These are phyloP conservation scores for Hirtodrosophila alboralis DNA, from an alignment of 2,888 invertebrate species.

Conservation along the genomic window DNA sequence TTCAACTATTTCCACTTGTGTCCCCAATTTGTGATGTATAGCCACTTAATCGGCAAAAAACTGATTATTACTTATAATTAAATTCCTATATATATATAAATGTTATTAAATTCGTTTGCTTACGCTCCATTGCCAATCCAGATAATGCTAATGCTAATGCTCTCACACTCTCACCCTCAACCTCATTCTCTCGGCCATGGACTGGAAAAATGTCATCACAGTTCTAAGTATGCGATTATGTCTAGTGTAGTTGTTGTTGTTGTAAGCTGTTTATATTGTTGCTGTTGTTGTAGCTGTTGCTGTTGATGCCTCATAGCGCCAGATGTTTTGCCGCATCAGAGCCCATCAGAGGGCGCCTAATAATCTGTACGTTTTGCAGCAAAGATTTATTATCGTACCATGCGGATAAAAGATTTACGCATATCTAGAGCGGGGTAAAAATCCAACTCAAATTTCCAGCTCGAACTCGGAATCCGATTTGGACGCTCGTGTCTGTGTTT, in stretches of 20 bases:
- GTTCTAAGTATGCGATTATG: constrained; percentile 48
- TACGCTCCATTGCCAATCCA: constrained; percentile 48
- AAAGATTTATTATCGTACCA: constrained; percentile 77
- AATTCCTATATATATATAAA: constrained; percentile 33
- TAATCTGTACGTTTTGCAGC: constrained; percentile 75
- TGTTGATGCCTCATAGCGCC: constrained; percentile 35
- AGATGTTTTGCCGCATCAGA: constrained; percentile 73
- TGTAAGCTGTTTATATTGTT: constrained; percentile 21
- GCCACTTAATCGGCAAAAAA: constrained; percentile 26
- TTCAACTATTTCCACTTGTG: background rate
- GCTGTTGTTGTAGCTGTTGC: constrained; percentile 18
- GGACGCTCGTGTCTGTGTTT: constrained; percentile 16
- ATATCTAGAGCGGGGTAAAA: constrained; percentile 49
- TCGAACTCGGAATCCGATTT: constrained; percentile 20
- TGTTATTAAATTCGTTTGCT: constrained; percentile 30
- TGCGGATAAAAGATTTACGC: constrained; percentile 79
- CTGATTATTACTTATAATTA: constrained; percentile 40
- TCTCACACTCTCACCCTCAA: background rate
- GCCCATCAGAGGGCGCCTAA: constrained; percentile 56
- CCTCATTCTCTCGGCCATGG: constrained; percentile 22
- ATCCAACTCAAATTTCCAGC: background rate
- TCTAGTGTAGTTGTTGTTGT: constrained; percentile 27
- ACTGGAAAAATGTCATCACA: constrained; percentile 51
- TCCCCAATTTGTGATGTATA: constrained; percentile 21
- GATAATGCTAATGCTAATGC: constrained; percentile 52